Percentiles rank a stretch among this genome's conserved stretches.
phyloP scores from a whole-genome alignment of 2,888 invertebrate species.

The Ennomos fuscantarius region DNA sequence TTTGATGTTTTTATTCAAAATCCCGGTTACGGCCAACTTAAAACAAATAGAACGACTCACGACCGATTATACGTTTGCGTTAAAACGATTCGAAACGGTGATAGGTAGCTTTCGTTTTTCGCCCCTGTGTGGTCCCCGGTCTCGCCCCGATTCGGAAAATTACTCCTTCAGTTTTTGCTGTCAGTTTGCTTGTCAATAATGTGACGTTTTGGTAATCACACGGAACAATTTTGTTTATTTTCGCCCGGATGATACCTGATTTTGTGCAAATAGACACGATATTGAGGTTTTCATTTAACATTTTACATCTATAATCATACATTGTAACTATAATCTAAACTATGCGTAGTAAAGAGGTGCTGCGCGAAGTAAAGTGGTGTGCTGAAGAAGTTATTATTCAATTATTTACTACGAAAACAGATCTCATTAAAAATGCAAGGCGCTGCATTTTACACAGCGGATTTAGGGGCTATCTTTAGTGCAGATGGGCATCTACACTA shows the following conservation, averaged over 20 bases:
- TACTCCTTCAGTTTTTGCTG: slow-evolving; percentile 63
- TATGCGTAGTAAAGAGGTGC: no score
- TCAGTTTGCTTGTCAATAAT: slow-evolving; percentile 57
- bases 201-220: slow-evolving; percentile 61
- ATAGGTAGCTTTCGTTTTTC: slow-evolving; percentile 74
- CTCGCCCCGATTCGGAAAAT: slow-evolving; percentile 38
- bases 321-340: no score
- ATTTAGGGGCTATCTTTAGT: no score
- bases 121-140: slow-evolving; percentile 77
- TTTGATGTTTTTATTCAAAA: slow-evolving; percentile 84
- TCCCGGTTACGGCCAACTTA: slow-evolving; percentile 80
- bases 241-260: slow-evolving; percentile 41
- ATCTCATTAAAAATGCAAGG: no score
- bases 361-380: no score
- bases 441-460: no score
- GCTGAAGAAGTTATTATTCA: no score
- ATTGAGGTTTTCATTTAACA: not conserved
- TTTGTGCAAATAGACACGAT: not conserved
- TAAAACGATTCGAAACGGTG: slow-evolving; percentile 82
- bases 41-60: slow-evolving; percentile 82
- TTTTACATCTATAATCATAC: no score
- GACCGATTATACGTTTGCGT: slow-evolving; percentile 82
- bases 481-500: no score
- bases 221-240: slow-evolving; percentile 51
- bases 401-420: no score